phyloP scores from a whole-genome alignment of 2,113 vertebrate genomes.

The Jacana jacana region DNA sequence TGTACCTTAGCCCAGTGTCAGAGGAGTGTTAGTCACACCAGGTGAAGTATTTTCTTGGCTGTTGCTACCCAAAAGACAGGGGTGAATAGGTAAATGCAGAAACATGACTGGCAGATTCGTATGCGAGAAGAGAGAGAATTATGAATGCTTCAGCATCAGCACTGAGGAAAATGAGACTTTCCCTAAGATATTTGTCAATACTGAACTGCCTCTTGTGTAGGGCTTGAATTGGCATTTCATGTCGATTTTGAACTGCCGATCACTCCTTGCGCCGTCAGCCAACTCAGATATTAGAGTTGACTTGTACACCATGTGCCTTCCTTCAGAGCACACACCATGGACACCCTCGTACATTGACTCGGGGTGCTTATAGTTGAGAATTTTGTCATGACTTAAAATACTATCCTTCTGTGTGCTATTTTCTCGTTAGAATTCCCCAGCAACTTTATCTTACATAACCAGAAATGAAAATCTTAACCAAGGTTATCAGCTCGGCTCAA shows the following conservation, averaged over 20 bases:
- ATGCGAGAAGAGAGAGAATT: neutral
- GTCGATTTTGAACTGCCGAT: neutral
- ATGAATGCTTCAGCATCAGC: neutral
- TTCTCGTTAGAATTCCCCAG: neutral
- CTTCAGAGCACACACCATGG: neutral
- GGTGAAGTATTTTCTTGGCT: neutral
- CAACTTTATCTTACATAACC: neutral
- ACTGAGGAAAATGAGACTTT: neutral
- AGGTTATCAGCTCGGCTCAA: neutral
- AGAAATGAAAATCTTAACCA: neutral
- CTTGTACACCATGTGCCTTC: neutral
- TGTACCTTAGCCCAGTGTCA: neutral
- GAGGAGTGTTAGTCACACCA: neutral
- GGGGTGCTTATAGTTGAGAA: neutral
- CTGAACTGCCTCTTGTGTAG: neutral
- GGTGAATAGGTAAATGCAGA: neutral
- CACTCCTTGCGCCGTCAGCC: neutral
- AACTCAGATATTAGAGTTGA: neutral
- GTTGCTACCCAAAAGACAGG: neutral
- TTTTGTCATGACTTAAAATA: neutral
- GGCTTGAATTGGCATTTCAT: neutral
- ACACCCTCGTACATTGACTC: neutral
- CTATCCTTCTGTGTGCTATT: accelerated
- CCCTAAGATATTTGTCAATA: neutral
- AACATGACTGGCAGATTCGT: neutral